phyloP scores from a whole-genome alignment of 2,113 vertebrate species.

The Psilopogon haemacephalus region DNA sequence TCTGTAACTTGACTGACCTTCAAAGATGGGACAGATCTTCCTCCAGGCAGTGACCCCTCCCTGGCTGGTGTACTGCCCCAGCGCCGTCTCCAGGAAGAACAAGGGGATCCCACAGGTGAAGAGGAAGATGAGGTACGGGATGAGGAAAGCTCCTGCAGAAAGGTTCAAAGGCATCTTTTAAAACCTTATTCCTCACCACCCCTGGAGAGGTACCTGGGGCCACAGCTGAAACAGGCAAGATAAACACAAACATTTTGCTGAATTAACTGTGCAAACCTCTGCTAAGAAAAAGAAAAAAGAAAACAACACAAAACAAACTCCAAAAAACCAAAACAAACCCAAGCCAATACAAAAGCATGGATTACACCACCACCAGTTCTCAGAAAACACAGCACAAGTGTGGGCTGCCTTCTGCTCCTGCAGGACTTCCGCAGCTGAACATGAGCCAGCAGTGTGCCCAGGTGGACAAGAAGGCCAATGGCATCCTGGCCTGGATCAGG shows the following conservation, averaged over 20 bases:
- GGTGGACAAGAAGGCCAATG: too few species aligned
- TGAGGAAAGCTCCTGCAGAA: slow-evolving; percentile 86
- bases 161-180: neutral
- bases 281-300: too few species aligned
- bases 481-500: too few species aligned
- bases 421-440: neutral
- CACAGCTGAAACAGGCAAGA: neutral
- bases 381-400: neutral
- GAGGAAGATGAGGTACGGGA: slow-evolving; percentile 91
- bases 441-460: too few species aligned
- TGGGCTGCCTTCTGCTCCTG: neutral
- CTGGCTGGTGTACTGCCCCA: slow-evolving; percentile 93
- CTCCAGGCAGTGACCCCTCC: slow-evolving; percentile 90
- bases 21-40: slow-evolving; percentile 92
- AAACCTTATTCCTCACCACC: neutral
- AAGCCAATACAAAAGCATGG: neutral
- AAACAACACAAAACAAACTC: too few species aligned
- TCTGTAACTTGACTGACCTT: slow-evolving; percentile 76
- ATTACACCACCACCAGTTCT: neutral
- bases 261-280: neutral
- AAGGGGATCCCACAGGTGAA: slow-evolving; percentile 88
- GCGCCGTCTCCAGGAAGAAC: slow-evolving; percentile 88
- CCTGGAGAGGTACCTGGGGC: neutral
- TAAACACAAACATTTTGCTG: neutral
- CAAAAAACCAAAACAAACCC: neutral